Evolutionary conservation across 2,113 vertebrate species (phyloP), one percentile per base, ranked within the genome.

Genomic region (Monarcha castaneiventris): DNA sequence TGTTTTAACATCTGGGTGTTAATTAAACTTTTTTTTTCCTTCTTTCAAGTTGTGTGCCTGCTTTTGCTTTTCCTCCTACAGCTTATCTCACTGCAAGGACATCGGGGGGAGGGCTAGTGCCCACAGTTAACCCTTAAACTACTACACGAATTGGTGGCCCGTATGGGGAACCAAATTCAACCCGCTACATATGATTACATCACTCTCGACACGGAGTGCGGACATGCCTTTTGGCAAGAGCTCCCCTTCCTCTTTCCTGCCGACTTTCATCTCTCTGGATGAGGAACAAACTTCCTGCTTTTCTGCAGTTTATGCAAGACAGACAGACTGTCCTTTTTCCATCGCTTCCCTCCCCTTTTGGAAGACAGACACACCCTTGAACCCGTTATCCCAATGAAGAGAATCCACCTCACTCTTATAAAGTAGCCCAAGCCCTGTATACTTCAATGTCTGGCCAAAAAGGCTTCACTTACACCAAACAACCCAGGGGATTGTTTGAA

Each of bases 131-230:
- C n/a, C n/a, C n/a, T n/a, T n/a, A n/a, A n/a, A n/a, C n/a, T n/a
- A n/a, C n/a, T n/a, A n/a, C n/a, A n/a, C n/a, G n/a, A n/a, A n/a
- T n/a, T n/a, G n/a, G n/a, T n/a, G n/a, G n/a, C n/a, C n/a, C n/a
- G n/a, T n/a, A n/a, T n/a, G n/a, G n/a, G n/a, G n/a, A n/a, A n/a
- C n/a, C n/a, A n/a, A n/a, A n/a, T n/a, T n/a, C n/a, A n/a, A n/a
- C n/a, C n/a, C n/a, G n/a, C n/a, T n/a, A n/a, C 11, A 6, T 19
- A 10, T 11, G 5, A 20, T 37, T 56, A 39, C 29, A 23, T 21
- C 9, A 62, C 5, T 26, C 46, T 29, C 2, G 0, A 33, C 25
- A 9, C 7, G 52, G 13, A 87, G 15, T 18, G 23, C 0, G 0
- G 12, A 56, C 32, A 1, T 8, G 5, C 5, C 25, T 63, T 82